Evolutionary conservation across 2,113 vertebrate genomes (phyloP).

Genomic region (Cardinalis cardinalis): DNA sequence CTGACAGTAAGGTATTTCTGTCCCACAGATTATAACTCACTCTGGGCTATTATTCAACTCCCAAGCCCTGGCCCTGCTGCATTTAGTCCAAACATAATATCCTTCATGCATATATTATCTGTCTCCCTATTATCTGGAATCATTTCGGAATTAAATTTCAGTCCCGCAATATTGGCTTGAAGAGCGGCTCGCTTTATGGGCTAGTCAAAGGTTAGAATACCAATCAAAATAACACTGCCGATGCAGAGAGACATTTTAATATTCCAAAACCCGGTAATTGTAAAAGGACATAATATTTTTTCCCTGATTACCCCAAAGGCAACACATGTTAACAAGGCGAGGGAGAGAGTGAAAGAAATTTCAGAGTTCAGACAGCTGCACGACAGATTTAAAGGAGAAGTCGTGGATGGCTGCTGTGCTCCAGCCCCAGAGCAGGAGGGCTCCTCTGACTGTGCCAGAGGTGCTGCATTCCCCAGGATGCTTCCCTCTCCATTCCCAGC

Average conservation of each 20-base stretch:
- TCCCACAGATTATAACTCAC: constrained; percentile 93
- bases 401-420: not conserved
- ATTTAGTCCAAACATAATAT: constrained; percentile 98
- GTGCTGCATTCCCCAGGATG: rapidly evolving
- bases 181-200: constrained; percentile 88
- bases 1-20: constrained; percentile 98
- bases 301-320: constrained; percentile 90
- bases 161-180: constrained; percentile 88
- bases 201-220: constrained; percentile 99
- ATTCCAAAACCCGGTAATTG: constrained; percentile 98
- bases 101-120: constrained; percentile 99
- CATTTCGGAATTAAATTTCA: constrained; percentile 97
- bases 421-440: not conserved
- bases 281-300: constrained; percentile 96
- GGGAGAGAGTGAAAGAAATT: constrained; percentile 81
- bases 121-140: constrained; percentile 98
- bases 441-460: not conserved
- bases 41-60: constrained; percentile 95
- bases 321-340: constrained; percentile 83
- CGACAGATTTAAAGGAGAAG: constrained; percentile 83
- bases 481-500: not conserved
- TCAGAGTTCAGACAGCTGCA: constrained; percentile 79
- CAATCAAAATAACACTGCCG: constrained; percentile 95
- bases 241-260: constrained; percentile 99
- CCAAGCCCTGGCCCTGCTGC: constrained; percentile 87